Percentiles rank a stretch among this genome's conserved stretches.
These are phyloP conservation scores for Sebastes alutus DNA, from an alignment of 2,797 vertebrate species.

Conservation along the genomic window DNA sequence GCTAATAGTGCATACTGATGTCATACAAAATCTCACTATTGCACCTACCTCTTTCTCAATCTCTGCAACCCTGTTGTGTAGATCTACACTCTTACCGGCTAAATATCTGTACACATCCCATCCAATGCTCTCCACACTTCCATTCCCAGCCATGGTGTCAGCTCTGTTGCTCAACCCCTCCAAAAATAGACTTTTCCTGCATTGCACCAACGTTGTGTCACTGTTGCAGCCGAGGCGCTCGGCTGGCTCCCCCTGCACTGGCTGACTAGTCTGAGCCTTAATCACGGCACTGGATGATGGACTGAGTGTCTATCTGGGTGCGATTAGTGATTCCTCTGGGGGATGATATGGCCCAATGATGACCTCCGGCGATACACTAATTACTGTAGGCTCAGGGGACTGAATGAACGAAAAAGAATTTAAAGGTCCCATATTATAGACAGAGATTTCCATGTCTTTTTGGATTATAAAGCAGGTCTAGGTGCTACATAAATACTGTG, in stretches of 20 bases:
- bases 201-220: conserved; percentile 82
- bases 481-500: neutral
- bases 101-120: conserved; percentile 36
- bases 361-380: conserved; percentile 62
- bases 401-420: conserved; percentile 6
- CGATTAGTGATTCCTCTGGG: conserved; percentile 67
- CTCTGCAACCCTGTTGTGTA: neutral
- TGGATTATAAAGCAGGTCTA: neutral
- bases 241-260: conserved; percentile 54
- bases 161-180: conserved; percentile 74
- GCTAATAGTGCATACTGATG: neutral
- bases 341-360: conserved; percentile 56
- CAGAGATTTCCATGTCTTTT: neutral
- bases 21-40: neutral
- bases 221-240: conserved; percentile 67
- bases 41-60: neutral
- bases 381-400: conserved; percentile 42
- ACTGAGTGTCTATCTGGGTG: conserved; percentile 51
- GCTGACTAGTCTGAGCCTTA: conserved; percentile 60
- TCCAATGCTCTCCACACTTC: conserved; percentile 30
- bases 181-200: conserved; percentile 85
- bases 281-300: conserved; percentile 61
- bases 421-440: neutral
- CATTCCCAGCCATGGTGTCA: conserved; percentile 64
- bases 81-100: neutral